Percentiles rank a stretch among this genome's conserved stretches.
phyloP scores from a whole-genome alignment of 2,797 vertebrate genomes.

The Syngnathus acus region DNA sequence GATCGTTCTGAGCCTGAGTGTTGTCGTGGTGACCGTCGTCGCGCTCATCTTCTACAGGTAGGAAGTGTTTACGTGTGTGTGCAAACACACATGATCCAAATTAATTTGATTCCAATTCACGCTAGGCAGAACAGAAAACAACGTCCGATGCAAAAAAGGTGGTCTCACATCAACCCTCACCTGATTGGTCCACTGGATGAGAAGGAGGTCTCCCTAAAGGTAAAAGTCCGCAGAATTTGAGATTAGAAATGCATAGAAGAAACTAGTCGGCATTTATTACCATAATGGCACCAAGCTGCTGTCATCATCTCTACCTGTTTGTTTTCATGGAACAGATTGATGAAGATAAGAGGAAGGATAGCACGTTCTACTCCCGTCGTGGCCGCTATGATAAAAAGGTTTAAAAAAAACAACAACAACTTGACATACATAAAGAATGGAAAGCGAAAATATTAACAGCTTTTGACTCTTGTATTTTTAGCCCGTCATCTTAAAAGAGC shows the following conservation, averaged over 20 bases:
- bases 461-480: slow-evolving; percentile 30
- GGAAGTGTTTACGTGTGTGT: neutral
- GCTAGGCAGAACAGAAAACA: slow-evolving; percentile 84
- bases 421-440: neutral
- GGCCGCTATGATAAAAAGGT: slow-evolving; percentile 93
- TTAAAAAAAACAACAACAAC: neutral
- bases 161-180: slow-evolving; percentile 85
- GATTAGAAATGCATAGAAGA: neutral
- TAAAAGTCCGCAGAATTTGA: slow-evolving; percentile 42
- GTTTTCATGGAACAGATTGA: slow-evolving; percentile 76
- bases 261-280: neutral
- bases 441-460: neutral
- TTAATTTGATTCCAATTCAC: neutral
- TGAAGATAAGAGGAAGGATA: slow-evolving; percentile 83
- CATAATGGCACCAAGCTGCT: neutral
- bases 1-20: slow-evolving; percentile 77
- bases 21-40: slow-evolving; percentile 78
- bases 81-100: neutral
- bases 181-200: slow-evolving; percentile 81
- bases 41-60: slow-evolving; percentile 90
- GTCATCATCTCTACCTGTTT: slow-evolving; percentile 1
- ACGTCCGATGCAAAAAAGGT: slow-evolving; percentile 78
- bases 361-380: slow-evolving; percentile 67
- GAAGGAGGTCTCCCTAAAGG: slow-evolving; percentile 84
- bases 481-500: slow-evolving; percentile 88